Evolutionary conservation across 2,888 invertebrate species (phyloP), one percentile per base, ranked within the genome.

Genomic region (Cataglyphis albicans): DNA sequence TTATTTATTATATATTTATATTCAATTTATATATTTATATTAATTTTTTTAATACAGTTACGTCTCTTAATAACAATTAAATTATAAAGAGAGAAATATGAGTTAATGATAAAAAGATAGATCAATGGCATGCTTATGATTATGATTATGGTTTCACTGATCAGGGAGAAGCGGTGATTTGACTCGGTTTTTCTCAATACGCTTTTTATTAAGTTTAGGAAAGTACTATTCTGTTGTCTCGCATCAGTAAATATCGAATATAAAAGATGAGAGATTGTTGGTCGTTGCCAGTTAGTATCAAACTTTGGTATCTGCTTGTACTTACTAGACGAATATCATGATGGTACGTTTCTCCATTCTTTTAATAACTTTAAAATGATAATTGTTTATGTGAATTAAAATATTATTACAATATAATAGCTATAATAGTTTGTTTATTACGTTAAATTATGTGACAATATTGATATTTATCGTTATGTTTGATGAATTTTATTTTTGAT

Each of bases 131-230:
- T 76, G 64, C 21, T 57, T 52, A 52, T 52, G 7, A 52, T 72
- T 72, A 80, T 48, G 80, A 83, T 76, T n/a, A 15, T 57, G 88
- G 87, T 86, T 86, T 81, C 87, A 85, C 82, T 73, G 87, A 89
- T 85, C 91, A 86, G 89, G 82, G 90, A 91, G 88, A 90, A 90
- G 87, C 81, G 88, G 88, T 91, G 90, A 92, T 92, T 92, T 90
- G 90, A 90, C 87, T 90, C 89, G 89, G 90, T 91, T 92, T 93
- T 94, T 92, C 91, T 92, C 82, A 87, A 72, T 80, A 83, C 84
- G 84, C 87, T 94, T 94, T 94, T 94, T 94, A 89, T 92, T 75
- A 86, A 86, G 90, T 93, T 92, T 93, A 94, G 93, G 92, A 94
- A 94, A 93, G 92, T 90, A 87, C 91, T 90, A 91, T 92, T 94